A percentile compares a stretch with the other conserved stretches of the same genome.
These are phyloP conservation scores for Leucozona laternaria DNA, from an alignment of 2,888 invertebrate genomes.

Conservation along the genomic window DNA sequence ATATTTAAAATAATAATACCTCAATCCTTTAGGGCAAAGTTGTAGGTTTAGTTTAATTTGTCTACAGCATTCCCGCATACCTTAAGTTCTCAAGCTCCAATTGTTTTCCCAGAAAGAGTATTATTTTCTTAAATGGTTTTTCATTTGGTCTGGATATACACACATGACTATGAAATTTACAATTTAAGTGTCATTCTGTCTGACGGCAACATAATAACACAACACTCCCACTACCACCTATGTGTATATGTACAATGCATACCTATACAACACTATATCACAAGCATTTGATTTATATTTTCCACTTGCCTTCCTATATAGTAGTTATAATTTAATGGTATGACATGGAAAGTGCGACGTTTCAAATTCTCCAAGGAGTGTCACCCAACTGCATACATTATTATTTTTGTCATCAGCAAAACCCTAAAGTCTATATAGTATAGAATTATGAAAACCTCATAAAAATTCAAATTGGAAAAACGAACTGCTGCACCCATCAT, in stretches of 20 bases:
- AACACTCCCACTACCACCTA: not conserved
- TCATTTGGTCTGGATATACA: no score
- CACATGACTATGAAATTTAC: no score
- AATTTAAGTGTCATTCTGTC: not conserved
- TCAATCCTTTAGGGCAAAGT: no score
- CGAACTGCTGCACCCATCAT: slow-evolving; percentile 52
- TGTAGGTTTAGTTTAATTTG: no score
- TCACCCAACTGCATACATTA: slow-evolving; percentile 27
- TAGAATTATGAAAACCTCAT: slow-evolving; percentile 22
- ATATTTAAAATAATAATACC: no score
- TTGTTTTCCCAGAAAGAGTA: no score
- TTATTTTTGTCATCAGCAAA: slow-evolving; percentile 25
- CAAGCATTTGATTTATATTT: slow-evolving; percentile 9
- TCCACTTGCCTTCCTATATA: slow-evolving; percentile 10
- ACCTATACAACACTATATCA: not conserved
- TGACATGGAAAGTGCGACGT: slow-evolving; percentile 13
- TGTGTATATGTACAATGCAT: no score
- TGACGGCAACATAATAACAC: not conserved
- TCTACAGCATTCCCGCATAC: no score
- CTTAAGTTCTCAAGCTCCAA: no score
- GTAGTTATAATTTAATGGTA: slow-evolving; percentile 10
- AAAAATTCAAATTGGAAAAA: slow-evolving; percentile 20
- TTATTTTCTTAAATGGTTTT: no score
- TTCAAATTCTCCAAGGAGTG: slow-evolving; percentile 11
- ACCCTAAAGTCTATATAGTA: no score